Percentiles rank a stretch among this genome's conserved stretches.
phyloP scores from a whole-genome alignment of 2,113 vertebrate genomes.

The Pantherophis guttatus region DNA sequence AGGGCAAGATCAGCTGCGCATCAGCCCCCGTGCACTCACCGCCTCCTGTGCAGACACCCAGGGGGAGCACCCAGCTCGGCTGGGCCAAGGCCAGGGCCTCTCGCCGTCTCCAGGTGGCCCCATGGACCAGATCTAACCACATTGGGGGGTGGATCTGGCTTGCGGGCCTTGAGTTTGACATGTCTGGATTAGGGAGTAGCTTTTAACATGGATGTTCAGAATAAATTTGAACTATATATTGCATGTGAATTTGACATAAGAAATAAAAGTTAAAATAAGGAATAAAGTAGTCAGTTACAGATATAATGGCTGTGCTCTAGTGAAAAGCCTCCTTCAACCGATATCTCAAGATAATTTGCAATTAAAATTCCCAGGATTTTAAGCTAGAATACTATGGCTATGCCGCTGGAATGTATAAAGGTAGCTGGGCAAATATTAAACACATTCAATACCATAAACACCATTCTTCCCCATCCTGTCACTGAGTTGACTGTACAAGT shows the following conservation, averaged over 20 bases:
- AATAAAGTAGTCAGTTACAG: not conserved
- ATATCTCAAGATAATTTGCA: not conserved
- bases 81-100: no score
- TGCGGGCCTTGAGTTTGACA: no score
- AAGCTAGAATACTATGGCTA: not conserved
- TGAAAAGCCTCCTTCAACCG: not conserved
- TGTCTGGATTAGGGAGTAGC: not conserved
- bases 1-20: no score
- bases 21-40: no score
- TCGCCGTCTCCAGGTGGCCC: no score
- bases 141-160: no score
- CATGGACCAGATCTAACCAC: no score
- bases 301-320: not conserved
- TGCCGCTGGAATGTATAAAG: not conserved
- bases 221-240: not conserved
- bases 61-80: no score
- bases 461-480: not conserved
- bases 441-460: not conserved
- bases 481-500: no score
- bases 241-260: not conserved
- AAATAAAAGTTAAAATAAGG: not conserved
- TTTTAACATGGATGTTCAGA: not conserved
- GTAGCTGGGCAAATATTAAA: not conserved
- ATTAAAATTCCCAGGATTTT: not conserved
- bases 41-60: no score